Conservation (phyloP, 2,888 invertebrate genomes). For the Pristionchus arcanus region DNA sequence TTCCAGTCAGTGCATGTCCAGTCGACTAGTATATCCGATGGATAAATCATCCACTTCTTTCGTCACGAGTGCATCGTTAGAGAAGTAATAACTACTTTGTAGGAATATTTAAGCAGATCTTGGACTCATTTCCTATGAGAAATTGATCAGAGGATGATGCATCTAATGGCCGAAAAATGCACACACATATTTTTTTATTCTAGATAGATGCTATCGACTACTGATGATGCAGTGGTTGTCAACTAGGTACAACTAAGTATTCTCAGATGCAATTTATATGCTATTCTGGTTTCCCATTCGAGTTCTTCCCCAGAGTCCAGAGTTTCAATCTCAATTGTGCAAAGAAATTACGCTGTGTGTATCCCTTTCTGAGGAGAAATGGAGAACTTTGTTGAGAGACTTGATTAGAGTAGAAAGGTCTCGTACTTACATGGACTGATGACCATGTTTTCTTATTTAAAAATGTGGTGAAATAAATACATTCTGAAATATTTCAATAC, state of each 20-base stretch:
- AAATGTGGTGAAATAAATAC: too few species aligned
- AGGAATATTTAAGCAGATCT: background rate
- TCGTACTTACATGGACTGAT: background rate
- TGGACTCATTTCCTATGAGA: too few species aligned
- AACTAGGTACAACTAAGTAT: too few species aligned
- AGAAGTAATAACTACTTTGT: background rate
- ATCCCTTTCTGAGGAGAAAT: background rate
- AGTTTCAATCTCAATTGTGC: constrained; percentile 33
- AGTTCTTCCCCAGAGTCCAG: background rate
- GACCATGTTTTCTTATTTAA: background rate
- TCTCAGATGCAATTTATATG: background rate
- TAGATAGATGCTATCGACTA: background rate
- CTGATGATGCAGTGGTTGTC: background rate
- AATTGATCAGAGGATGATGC: too few species aligned
- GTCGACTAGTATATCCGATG: background rate
- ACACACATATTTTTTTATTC: too few species aligned
- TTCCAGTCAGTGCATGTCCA: background rate
- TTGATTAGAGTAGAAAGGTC: background rate
- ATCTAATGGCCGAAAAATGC: too few species aligned
- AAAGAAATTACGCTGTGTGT: background rate
- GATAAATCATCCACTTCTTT: background rate
- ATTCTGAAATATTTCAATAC: too few species aligned
- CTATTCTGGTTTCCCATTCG: background rate
- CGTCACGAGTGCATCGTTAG: background rate
- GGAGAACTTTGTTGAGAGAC: background rate